Evolutionary conservation across 2,888 invertebrate species (phyloP).

Genomic region (Seira musarum): DNA sequence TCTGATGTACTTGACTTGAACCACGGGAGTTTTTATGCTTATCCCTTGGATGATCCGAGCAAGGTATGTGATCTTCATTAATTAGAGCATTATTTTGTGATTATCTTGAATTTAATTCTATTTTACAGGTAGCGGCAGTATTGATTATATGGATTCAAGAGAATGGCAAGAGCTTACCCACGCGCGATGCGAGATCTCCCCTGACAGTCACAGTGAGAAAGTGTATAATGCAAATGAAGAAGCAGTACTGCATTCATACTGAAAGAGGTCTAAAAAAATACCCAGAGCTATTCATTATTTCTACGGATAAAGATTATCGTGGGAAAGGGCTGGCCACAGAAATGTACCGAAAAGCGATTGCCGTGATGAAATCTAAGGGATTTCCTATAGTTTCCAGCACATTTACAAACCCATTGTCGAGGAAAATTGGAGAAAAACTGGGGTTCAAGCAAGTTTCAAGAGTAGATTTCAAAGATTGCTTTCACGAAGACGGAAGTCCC

Average conservation of each 20-base stretch:
- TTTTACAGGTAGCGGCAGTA: slow-evolving; percentile 22
- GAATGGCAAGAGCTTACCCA: background rate
- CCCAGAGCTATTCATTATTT: slow-evolving; percentile 29
- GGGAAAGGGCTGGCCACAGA: slow-evolving; percentile 40
- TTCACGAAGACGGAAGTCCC: slow-evolving; percentile 36
- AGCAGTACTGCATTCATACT: background rate
- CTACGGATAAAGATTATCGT: slow-evolving; percentile 8
- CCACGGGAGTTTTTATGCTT: background rate
- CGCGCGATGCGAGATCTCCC: background rate
- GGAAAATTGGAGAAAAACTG: slow-evolving; percentile 41
- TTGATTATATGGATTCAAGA: slow-evolving; percentile 19
- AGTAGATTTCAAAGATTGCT: slow-evolving; percentile 40
- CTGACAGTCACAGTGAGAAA: background rate
- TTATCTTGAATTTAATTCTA: background rate
- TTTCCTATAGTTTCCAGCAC: slow-evolving; percentile 37
- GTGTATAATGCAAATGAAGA: background rate
- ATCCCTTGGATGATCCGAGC: background rate
- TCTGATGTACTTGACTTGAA: background rate
- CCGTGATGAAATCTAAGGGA: slow-evolving; percentile 16
- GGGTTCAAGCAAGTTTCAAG: slow-evolving; percentile 47
- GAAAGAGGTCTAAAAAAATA: background rate
- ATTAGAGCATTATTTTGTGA: background rate
- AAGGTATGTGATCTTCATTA: background rate
- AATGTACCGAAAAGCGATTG: slow-evolving; percentile 20
- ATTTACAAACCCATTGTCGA: slow-evolving; percentile 48